phyloP scores from a whole-genome alignment of 2,797 vertebrate genomes.

The Silurus aristotelis region DNA sequence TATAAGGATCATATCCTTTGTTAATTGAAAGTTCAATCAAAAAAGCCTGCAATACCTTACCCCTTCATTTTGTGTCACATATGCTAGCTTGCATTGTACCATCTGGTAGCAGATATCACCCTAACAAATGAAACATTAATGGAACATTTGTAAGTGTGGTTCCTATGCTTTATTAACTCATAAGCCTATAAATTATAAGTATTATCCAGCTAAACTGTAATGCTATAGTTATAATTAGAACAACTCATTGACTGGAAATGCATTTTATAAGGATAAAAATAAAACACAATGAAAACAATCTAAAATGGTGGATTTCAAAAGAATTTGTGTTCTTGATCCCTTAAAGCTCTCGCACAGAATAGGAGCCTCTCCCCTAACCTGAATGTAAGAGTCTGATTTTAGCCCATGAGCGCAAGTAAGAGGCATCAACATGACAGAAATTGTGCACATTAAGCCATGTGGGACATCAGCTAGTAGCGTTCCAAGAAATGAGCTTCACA shows the following conservation, averaged over 20 bases:
- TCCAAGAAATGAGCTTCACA: conserved; percentile 21
- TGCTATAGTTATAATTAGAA: background rate
- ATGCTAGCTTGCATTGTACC: conserved; percentile 70
- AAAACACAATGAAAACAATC: background rate
- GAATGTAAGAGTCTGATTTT: conserved; percentile 1
- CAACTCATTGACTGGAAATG: background rate
- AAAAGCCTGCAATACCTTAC: conserved; percentile 50
- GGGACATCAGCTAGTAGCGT: conserved; percentile 23
- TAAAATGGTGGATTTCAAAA: background rate
- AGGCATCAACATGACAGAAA: conserved; percentile 18
- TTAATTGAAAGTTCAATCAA: conserved; percentile 58
- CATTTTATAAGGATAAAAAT: background rate
- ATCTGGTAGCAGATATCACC: conserved; percentile 66
- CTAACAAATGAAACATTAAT: conserved; percentile 33
- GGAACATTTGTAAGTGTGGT: conserved; percentile 34
- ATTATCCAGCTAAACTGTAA: background rate
- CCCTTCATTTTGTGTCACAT: conserved; percentile 59
- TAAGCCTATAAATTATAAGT: background rate
- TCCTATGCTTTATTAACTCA: conserved; percentile 26
- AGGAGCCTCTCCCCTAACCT: background rate
- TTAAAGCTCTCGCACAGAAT: background rate
- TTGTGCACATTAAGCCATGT: conserved; percentile 29
- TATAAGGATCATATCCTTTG: conserved; percentile 64
- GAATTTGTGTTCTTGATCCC: background rate
- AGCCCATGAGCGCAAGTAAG: conserved; percentile 1